Conservation (phyloP, 2,888 invertebrate species). For the Ashinkailepas kermadecensis region DNA sequence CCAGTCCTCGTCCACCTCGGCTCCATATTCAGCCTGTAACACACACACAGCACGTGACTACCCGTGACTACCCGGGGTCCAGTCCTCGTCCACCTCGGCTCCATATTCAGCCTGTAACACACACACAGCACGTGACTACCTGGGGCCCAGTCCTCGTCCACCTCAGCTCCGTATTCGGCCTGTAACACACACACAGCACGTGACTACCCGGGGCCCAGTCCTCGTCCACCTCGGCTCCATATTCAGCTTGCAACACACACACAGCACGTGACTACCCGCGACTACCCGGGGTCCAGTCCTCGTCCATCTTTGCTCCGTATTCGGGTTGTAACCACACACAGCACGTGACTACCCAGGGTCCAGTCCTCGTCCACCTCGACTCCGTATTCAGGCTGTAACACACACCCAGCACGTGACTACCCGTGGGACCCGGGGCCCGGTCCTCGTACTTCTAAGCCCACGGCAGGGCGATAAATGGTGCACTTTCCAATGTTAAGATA, state of each 20-base stretch:
- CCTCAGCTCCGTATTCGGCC: constrained; percentile 53
- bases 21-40: constrained; percentile 43
- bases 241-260: constrained; percentile 37
- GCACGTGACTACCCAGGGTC: constrained; percentile 68
- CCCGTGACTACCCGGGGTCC: constrained; percentile 58
- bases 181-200: background rate
- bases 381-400: constrained; percentile 42
- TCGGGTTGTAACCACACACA: constrained; percentile 59
- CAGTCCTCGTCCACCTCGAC: constrained; percentile 78
- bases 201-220: too few relatives aligned
- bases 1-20: constrained; percentile 77
- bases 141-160: constrained; percentile 75
- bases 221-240: too few relatives aligned
- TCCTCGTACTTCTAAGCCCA: constrained; percentile 54
- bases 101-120: constrained; percentile 41
- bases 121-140: constrained; percentile 55
- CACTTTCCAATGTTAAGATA: too few relatives aligned
- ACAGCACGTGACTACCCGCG: constrained; percentile 64
- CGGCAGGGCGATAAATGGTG: too few relatives aligned
- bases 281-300: constrained; percentile 80
- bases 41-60: constrained; percentile 44
- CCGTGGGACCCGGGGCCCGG: constrained; percentile 54
- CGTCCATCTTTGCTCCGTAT: constrained; percentile 63
- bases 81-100: constrained; percentile 76
- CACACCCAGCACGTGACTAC: too few relatives aligned